Evolutionary conservation across 2,113 vertebrate species (phyloP), one percentile per base, ranked within the genome.

Genomic region (Myiagra hebetior): DNA sequence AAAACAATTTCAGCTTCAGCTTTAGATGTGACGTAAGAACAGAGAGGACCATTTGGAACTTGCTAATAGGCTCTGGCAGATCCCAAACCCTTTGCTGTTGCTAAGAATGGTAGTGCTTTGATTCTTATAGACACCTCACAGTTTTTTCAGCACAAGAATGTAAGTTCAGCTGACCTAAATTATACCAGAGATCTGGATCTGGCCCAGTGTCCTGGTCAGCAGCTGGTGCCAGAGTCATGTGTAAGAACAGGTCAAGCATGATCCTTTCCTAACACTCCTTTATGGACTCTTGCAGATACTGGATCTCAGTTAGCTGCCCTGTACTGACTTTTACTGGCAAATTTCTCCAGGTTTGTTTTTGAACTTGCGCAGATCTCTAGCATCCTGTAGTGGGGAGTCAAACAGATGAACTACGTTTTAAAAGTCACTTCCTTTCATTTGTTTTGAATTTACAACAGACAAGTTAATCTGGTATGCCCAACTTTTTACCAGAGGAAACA

Each of bases 81-180:
- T 15, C 9, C 2, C 2, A 68, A 46, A 2, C 15, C 27, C 14
- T 30, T 30, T 1, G 0, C 22, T 46, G 8, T 33, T 77, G 23
- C n/a, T 50, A 22, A 26, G 35, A 50, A 16, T 6, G 4, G 23
- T n/a, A 47, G 9, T 24, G 9, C 24, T 91, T 91, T 63, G 15
- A 11, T 78, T 37, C 16, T 78, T 27, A 23, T 12, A 30, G 52
- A 53, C 13, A 8, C 16, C 18, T 60, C 55, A 18, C 10, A 23
- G 35, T 60, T 74, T 63, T 28, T 11, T 30, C 33, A 70, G 15
- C 13, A 5, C 19, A 42, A 49, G 49, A 64, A 59, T 16, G 3
- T 27, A 44, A 63, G 4, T 69, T 63, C 42, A 42, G 13, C 49
- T 81, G 56, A 33, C 14, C 6, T 41, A 7, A 52, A 35, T 52